phyloP scores from a whole-genome alignment of 2,113 vertebrate species.

The Dipodomys spectabilis region DNA sequence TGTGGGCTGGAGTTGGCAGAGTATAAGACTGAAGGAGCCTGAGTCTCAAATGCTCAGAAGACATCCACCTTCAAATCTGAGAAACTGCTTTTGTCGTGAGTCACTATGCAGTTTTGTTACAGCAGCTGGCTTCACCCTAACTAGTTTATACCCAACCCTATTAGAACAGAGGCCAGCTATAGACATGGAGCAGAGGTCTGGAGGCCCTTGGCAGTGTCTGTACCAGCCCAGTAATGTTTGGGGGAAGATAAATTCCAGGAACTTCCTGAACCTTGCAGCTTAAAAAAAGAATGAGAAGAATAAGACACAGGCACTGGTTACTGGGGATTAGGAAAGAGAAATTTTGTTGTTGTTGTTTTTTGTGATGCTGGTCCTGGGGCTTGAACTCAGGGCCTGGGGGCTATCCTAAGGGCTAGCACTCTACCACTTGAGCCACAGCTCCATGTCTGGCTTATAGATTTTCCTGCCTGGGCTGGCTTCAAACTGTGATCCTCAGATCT shows the following conservation, averaged over 20 bases:
- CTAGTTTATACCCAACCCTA: background rate
- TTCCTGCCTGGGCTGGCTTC: too few relatives aligned
- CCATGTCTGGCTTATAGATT: too few relatives aligned
- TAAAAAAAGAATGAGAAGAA: background rate
- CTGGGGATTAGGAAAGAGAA: accelerated
- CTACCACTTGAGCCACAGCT: too few relatives aligned
- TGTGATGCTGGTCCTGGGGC: too few relatives aligned
- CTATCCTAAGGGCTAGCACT: too few relatives aligned
- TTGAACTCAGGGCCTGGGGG: too few relatives aligned
- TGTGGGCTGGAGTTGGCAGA: background rate
- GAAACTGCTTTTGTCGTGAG: background rate
- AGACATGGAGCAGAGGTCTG: background rate
- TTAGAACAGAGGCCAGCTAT: background rate
- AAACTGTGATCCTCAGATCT: too few relatives aligned
- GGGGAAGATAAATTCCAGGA: background rate
- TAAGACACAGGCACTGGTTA: background rate
- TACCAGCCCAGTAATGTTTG: background rate
- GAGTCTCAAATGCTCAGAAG: background rate
- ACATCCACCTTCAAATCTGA: background rate
- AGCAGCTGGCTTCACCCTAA: background rate
- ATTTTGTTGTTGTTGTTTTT: too few relatives aligned
- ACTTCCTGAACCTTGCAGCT: background rate
- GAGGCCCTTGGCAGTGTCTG: background rate
- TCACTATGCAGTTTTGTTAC: background rate
- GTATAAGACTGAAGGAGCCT: background rate